Evolutionary conservation across 2,797 vertebrate genomes (phyloP), one percentile per base, ranked within the genome.

Genomic region (Mus minutoides): DNA sequence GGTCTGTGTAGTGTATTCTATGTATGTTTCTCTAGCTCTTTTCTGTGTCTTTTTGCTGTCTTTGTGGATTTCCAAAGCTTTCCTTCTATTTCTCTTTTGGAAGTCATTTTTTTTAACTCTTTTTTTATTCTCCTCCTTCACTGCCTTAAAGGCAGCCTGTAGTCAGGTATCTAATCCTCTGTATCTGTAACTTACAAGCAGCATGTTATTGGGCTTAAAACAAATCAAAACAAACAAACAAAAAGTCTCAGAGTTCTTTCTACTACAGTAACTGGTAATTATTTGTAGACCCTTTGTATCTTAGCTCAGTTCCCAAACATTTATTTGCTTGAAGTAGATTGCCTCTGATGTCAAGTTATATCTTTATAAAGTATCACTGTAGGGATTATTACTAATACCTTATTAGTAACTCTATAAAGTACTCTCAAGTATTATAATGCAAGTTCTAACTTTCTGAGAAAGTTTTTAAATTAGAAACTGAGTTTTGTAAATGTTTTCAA

Each of bases 311-410:
- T 93, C 95, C 78, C 92, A 52, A 94, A 93, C n/a, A 17, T 21
- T 79, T 94, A 21, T 17, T 86, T 93, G 56, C 90, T 77, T 88
- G 82, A 97, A 97, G n/a, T n/a, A 94, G 40, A 92, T 89, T 80
- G 67, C 88, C 46, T 92, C 54, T 90, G 37, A 24, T 91, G 7
- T 69, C 80, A 91, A 49, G 58, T 87, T 95, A 71, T 21, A 82
- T 73, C 34, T 80, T 95, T 91, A 91, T 67, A 96, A 94, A 96
- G 83, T 13, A 49, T 40, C 49, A 85, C 34, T 58, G 13, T 96
- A 77, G 40, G 31, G 46, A 4, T 78, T 62, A 37, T 37, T 89
- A n/a, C 78, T 64, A 90, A 29, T 49, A 49, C 19, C 3, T 29
- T 31, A 34, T 76, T 46, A 88, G 60, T 90, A 78, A 46, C n/a